phyloP scores from a whole-genome alignment of 2,113 vertebrate genomes.

The Prunella fulvescens region DNA sequence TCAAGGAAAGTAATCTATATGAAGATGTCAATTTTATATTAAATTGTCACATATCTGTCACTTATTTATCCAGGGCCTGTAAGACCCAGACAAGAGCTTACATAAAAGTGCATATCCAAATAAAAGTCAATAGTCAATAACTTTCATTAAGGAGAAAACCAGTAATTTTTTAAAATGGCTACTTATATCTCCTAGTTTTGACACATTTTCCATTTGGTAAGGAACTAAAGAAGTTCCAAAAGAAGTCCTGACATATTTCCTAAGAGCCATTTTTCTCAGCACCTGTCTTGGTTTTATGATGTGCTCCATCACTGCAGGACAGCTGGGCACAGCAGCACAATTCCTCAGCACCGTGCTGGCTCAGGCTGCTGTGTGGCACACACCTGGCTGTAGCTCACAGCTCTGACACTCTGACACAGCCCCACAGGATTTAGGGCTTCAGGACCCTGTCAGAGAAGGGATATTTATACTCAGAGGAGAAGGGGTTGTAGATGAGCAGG shows the following conservation, averaged over 20 bases:
- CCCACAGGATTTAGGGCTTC: not conserved
- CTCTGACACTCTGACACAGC: not conserved
- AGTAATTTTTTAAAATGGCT: not conserved
- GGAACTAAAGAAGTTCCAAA: not conserved
- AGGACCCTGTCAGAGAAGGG: not conserved
- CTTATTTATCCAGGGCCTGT: not conserved
- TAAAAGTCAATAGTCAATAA: not conserved
- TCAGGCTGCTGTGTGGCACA: not conserved
- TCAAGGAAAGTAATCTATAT: not conserved
- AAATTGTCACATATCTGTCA: not conserved
- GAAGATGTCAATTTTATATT: not conserved
- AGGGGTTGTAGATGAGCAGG: not conserved
- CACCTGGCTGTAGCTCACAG: not conserved
- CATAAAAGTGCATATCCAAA: not conserved
- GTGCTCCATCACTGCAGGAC: not conserved
- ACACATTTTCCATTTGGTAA: not conserved
- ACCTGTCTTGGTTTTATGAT: not conserved
- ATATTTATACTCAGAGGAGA: not conserved
- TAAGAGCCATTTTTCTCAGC: not conserved
- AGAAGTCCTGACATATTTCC: not conserved
- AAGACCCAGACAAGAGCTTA: not conserved
- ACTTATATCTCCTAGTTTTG: not conserved
- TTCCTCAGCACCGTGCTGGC: fast-evolving
- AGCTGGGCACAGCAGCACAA: not conserved
- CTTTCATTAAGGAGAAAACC: not conserved